Conservation (phyloP, 1,140 invertebrate genomes). For the Charaxes varanes region DNA sequence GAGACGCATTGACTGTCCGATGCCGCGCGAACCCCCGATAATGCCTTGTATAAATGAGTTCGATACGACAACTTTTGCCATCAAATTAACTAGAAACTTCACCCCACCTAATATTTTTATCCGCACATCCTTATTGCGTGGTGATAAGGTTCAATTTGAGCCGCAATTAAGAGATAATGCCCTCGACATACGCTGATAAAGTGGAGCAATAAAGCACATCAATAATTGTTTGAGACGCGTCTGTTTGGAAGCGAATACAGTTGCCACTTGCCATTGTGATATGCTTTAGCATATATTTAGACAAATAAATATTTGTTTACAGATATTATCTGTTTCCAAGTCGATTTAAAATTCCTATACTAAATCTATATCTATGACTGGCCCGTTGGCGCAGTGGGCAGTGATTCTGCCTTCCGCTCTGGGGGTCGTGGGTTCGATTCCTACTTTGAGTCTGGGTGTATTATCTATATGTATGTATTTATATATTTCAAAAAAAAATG, state of each 20-base stretch:
- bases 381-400: too few species aligned
- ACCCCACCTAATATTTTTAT: constrained; percentile 12
- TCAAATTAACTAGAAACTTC: constrained; percentile 60
- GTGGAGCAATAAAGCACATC: constrained; percentile 21
- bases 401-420: too few species aligned
- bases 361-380: too few species aligned
- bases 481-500: too few species aligned
- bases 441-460: too few species aligned
- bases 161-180: constrained; percentile 3
- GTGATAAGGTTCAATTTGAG: constrained; percentile 8
- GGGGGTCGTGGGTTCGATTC: too few species aligned
- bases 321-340: too few species aligned
- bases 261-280: constrained; percentile 27
- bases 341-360: too few species aligned
- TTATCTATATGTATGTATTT: too few species aligned
- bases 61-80: constrained; percentile 56
- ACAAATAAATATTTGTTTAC: too few species aligned
- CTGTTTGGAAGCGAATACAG: constrained; percentile 2
- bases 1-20: constrained; percentile 36
- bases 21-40: constrained; percentile 44
- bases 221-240: constrained; percentile 18
- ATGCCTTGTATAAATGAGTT: constrained; percentile 51
- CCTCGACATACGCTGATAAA: constrained; percentile 22
- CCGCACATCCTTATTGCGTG: background rate
- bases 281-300: too few species aligned